These are phyloP conservation scores for Bombus pascuorum DNA, from an alignment of 1,140 invertebrate genomes.

Conservation along the genomic window DNA sequence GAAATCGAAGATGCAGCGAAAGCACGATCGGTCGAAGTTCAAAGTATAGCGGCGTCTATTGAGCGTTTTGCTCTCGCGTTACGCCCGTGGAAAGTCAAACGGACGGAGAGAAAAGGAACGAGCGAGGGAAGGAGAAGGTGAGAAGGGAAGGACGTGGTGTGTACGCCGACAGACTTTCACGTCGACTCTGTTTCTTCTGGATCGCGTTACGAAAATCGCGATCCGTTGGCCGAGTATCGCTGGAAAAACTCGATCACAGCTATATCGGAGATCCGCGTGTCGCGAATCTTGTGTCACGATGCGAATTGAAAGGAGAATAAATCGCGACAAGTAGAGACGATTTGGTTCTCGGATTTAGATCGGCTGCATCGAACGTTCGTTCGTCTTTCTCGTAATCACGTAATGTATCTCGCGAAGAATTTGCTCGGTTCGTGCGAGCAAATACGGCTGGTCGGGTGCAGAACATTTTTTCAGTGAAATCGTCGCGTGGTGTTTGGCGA, in stretches of 20 bases:
- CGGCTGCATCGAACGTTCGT: too few relatives aligned
- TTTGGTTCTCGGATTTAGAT: too few relatives aligned
- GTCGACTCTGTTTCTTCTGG: constrained; percentile 52
- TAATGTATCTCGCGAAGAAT: too few relatives aligned
- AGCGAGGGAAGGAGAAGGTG: neutral
- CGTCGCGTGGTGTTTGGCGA: neutral
- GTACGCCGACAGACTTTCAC: constrained; percentile 56
- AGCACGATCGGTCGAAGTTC: constrained; percentile 41
- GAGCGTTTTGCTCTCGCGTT: constrained; percentile 54
- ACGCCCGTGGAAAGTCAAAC: constrained; percentile 57
- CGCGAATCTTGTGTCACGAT: too few relatives aligned
- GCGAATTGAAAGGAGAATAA: too few relatives aligned
- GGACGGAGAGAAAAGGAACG: neutral
- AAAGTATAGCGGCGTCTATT: constrained; percentile 39
- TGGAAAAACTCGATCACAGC: neutral
- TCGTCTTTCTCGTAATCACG: too few relatives aligned
- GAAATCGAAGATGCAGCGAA: constrained; percentile 53
- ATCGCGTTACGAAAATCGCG: constrained; percentile 64
- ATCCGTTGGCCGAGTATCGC: neutral
- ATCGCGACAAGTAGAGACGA: too few relatives aligned
- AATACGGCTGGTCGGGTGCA: neutral
- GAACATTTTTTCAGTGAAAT: constrained; percentile 27
- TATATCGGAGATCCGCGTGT: too few relatives aligned
- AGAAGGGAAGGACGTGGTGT: constrained; percentile 33
- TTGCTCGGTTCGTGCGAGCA: neutral